Evolutionary conservation across 1,140 invertebrate species (phyloP), one percentile per base, ranked within the genome.

Genomic region (Orius insidiosus): DNA sequence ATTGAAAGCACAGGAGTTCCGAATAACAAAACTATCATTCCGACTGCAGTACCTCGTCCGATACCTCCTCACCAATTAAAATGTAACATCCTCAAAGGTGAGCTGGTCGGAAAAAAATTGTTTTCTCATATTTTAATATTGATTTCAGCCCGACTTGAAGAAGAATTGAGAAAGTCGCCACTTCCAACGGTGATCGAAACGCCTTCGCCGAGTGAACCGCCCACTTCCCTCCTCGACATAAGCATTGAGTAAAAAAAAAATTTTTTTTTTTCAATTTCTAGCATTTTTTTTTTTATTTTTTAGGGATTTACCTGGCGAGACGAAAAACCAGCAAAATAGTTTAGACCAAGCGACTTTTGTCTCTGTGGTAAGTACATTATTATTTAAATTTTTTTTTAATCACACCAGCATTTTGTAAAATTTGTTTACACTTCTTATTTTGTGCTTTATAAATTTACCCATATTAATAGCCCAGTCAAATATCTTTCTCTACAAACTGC

Each of bases 1-100:
- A 42, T 49, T 37, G 47, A 49, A 18, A 49, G 47, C 44, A 49
- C 41, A 9, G 47, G 47, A 38, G 47, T 52, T 65, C 75, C 75
- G 13, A 78, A 79, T 57, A 78, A 78, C 60, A 73, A 75, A 58
- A 68, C 68, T 35, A 76, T 74, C 58, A 67, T 68, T 30, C 76
- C 73, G 58, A 66, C 62, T 45, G 59, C 65, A 13, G 70, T 68
- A 14, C 75, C 76, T 18, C 72, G 74, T 54, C 75, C 75, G 8
- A 68, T 92, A 31, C 85, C 85, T 31, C 80, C 83, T 1, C 85
- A 88, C 49, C 81, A 89, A 56, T 72, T 93, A 38, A 94, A 94
- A 65, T 93, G 87, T 63, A 95, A 94, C 67, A 93, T 94, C 59
- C 64, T 92, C 30, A 94, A 94, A 71, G 86, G 81, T 67, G 70